Conservation (phyloP, 2,888 invertebrate genomes). For the Agrotis segetum region DNA sequence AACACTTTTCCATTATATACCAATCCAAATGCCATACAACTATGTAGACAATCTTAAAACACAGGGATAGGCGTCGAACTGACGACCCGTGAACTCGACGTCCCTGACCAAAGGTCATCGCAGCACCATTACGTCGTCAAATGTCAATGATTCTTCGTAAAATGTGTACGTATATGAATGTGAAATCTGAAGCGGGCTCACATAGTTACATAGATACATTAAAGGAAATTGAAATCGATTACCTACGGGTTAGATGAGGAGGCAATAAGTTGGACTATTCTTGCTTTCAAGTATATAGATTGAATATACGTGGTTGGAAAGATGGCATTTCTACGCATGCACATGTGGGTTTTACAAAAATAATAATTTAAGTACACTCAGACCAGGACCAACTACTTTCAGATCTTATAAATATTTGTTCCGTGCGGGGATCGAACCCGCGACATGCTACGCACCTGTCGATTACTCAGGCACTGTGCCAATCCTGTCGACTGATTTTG, state of each 20-base stretch:
- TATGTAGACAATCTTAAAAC: constrained; percentile 2
- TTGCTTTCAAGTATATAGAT: neutral
- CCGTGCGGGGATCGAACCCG: no score
- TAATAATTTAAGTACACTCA: no score
- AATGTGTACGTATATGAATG: constrained; percentile 3
- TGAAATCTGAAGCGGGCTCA: constrained; percentile 5
- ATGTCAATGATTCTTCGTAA: constrained; percentile 35
- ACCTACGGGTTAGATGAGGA: neutral
- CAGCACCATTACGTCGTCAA: constrained; percentile 27
- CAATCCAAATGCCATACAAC: constrained; percentile 12
- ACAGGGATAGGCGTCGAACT: constrained; percentile 11
- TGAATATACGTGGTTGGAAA: neutral
- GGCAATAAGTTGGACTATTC: neutral
- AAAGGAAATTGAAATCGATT: constrained; percentile 4
- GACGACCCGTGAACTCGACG: constrained; percentile 15
- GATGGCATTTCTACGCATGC: neutral
- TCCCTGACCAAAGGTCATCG: constrained; percentile 38
- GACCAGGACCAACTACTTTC: no score
- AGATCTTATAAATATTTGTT: no score
- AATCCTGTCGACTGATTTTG: no score
- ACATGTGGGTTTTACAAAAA: neutral
- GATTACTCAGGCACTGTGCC: no score
- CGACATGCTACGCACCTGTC: no score
- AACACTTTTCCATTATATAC: neutral
- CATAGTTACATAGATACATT: constrained; percentile 1